These are phyloP conservation scores for Drosophila monieri DNA, from an alignment of 2,888 invertebrate species.

Conservation along the genomic window DNA sequence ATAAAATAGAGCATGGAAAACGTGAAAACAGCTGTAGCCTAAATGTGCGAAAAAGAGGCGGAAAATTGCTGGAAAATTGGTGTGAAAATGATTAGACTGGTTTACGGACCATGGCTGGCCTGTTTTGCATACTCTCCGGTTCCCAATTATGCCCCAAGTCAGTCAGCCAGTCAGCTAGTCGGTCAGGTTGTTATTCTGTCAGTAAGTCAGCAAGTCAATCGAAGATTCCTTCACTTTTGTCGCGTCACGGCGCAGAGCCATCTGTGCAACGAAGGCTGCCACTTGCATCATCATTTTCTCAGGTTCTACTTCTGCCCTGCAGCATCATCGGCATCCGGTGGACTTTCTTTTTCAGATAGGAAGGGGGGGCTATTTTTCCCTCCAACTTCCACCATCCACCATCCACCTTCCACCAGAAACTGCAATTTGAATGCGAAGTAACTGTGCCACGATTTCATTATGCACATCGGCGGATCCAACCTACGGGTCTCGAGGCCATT, in stretches of 20 bases:
- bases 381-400: constrained; percentile 12
- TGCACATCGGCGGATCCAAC: constrained; percentile 62
- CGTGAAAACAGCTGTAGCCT: constrained; percentile 73
- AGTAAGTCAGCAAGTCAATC: constrained; percentile 69
- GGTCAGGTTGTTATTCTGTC: constrained; percentile 44
- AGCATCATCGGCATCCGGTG: constrained; percentile 33
- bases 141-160: constrained; percentile 50
- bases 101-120: constrained; percentile 26
- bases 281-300: constrained; percentile 51
- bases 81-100: constrained; percentile 34
- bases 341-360: constrained; percentile 4
- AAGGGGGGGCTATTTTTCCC: not conserved
- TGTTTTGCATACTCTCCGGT: constrained; percentile 59
- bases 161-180: constrained; percentile 34
- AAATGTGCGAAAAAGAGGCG: constrained; percentile 71
- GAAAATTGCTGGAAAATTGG: constrained; percentile 52
- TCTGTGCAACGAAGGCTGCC: constrained; percentile 14
- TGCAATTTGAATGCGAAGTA: constrained; percentile 43
- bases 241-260: constrained; percentile 44
- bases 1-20: constrained; percentile 32
- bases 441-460: constrained; percentile 69
- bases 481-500: constrained; percentile 1
- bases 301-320: constrained; percentile 67
- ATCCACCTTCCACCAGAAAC: constrained; percentile 25
- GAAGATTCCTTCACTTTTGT: constrained; percentile 35